phyloP scores from a whole-genome alignment of 2,113 vertebrate species.

The Phylloscopus trochilus region DNA sequence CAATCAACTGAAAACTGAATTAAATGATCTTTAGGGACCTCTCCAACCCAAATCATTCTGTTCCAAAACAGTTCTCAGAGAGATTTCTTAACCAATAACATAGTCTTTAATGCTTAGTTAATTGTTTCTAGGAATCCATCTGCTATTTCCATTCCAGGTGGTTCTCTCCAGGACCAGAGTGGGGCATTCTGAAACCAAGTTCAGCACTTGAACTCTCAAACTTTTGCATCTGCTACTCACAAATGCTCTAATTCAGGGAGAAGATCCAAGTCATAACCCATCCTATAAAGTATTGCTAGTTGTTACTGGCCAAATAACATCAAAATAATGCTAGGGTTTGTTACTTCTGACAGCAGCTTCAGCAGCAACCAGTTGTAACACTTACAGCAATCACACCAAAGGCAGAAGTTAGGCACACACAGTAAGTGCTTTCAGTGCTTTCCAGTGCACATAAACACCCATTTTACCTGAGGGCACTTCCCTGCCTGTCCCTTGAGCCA shows the following conservation, averaged over 20 bases:
- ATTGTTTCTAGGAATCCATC: background rate
- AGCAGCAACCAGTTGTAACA: background rate
- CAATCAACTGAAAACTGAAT: background rate
- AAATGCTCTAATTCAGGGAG: background rate
- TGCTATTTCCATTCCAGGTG: background rate
- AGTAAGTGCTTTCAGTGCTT: background rate
- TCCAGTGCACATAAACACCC: background rate
- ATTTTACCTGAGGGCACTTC: constrained; percentile 93
- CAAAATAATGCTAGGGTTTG: background rate
- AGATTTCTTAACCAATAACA: background rate
- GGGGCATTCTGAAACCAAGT: background rate
- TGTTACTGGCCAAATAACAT: background rate
- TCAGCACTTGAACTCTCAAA: background rate
- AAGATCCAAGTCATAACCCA: background rate
- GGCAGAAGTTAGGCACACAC: background rate
- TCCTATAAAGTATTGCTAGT: background rate
- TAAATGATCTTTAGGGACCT: background rate
- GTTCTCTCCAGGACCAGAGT: background rate
- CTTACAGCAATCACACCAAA: background rate
- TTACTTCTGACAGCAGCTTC: background rate
- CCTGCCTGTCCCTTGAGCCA: constrained; percentile 86
- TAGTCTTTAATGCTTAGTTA: background rate
- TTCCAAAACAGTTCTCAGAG: background rate
- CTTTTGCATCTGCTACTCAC: background rate
- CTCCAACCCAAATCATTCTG: background rate